These are phyloP conservation scores for Melieria picta DNA, from an alignment of 2,888 invertebrate genomes.

Conservation along the genomic window DNA sequence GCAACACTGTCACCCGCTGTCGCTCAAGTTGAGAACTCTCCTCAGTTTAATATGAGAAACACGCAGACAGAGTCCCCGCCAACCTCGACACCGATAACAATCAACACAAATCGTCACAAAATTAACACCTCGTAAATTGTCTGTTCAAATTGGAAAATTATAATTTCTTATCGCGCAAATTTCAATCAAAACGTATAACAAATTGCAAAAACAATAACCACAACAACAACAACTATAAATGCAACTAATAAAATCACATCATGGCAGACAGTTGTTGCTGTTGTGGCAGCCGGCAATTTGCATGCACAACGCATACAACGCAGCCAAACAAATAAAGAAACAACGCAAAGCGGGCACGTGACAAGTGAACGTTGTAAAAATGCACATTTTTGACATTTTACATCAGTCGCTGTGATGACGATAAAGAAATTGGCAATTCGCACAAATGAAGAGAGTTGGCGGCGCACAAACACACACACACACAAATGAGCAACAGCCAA, in stretches of 20 bases:
- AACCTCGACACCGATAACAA: constrained; percentile 23
- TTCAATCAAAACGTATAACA: neutral
- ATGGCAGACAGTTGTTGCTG: neutral
- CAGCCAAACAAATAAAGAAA: neutral
- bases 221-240: neutral
- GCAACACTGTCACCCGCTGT: too few relatives aligned
- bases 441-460: neutral
- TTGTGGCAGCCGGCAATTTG: constrained; percentile 9
- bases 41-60: too few relatives aligned
- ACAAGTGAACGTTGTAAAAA: constrained; percentile 20
- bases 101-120: constrained; percentile 24
- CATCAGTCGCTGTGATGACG: neutral
- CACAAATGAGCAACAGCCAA: constrained; percentile 15
- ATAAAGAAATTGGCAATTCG: neutral
- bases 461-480: neutral
- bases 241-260: neutral
- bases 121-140: constrained; percentile 30
- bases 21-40: too few relatives aligned
- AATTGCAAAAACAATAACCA: neutral
- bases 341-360: constrained; percentile 15
- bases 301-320: constrained; percentile 14
- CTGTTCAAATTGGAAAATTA: too few relatives aligned
- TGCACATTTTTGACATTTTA: neutral
- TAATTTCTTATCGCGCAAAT: neutral
- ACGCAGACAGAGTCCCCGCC: too few relatives aligned